Evolutionary conservation across 1,140 invertebrate genomes (phyloP), one percentile per base, ranked within the genome.

Genomic region (Drusus annulatus): DNA sequence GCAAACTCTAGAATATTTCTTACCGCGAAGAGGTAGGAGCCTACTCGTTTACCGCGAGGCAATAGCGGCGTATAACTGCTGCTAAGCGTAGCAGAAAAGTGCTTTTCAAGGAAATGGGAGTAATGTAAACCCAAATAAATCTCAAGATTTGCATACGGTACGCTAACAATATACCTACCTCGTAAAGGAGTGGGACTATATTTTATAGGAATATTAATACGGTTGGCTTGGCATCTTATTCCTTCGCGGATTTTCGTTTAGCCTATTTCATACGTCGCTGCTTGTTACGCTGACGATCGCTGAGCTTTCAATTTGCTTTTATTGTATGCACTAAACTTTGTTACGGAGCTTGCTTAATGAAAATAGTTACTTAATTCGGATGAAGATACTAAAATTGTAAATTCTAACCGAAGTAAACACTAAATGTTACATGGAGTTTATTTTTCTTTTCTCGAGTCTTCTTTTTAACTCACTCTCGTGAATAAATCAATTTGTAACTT

Each of bases 71-170:
- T 68, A 78, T 81, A 73, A 76, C 75, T 51, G 63, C 65, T 31
- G 58, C 69, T 78, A 81, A 81, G 36, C 80, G 80, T 81, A 79
- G 54, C 62, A 71, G 56, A 78, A 81, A 81, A 81, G 80, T 73
- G 73, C 79, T 73, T 77, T 77, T 78, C 17, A 73, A 81, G 69
- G 74, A 76, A 78, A 81, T 65, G 68, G 71, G 69, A 54, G 54
- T 75, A 81, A 78, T 69, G 76, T 78, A 81, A 81, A 81, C 76
- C 80, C 68, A 69, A 78, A 74, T 68, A 73, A 80, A 76, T 73
- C 63, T 80, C 62, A 62, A 80, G 58, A 76, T 80, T 81, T 81
- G 80, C 80, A 81, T 81, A 81, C 69, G 75, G 69, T 63, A 71
- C 21, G 79, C 71, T 50, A 54, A 80, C 74, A 76, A 80, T 76